These are phyloP conservation scores for Cheirogaleus medius DNA, from an alignment of 2,113 vertebrate species.

Conservation along the genomic window DNA sequence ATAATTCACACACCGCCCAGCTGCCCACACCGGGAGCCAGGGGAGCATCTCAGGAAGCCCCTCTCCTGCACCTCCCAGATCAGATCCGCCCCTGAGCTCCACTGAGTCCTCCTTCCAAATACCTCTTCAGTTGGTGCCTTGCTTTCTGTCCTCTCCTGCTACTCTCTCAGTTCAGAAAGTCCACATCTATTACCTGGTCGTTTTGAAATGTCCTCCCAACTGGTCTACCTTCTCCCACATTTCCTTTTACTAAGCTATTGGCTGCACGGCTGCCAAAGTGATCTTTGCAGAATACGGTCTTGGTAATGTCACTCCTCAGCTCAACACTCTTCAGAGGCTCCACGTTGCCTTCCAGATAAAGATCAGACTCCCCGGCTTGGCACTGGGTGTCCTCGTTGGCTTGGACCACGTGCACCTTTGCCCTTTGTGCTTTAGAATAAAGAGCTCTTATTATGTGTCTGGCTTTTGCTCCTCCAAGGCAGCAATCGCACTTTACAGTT, in stretches of 20 bases:
- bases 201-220: neutral
- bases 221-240: neutral
- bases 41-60: accelerated
- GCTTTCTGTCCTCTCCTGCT: neutral
- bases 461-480: neutral
- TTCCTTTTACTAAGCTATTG: neutral
- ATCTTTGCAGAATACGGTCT: neutral
- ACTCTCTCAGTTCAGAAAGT: neutral
- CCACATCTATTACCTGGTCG: neutral
- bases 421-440: slow-evolving; percentile 48
- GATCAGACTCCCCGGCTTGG: neutral
- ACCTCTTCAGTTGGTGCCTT: neutral
- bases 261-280: neutral
- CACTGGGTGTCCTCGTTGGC: neutral
- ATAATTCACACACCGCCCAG: neutral
- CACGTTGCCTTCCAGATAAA: neutral
- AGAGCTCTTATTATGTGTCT: neutral
- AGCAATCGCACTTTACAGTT: neutral
- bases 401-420: neutral
- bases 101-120: neutral
- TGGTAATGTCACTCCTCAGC: slow-evolving; percentile 11
- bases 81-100: neutral
- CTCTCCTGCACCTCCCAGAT: neutral
- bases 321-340: neutral
- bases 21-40: neutral